Evolutionary conservation across 2,797 vertebrate species (phyloP), one percentile per base, ranked within the genome.

Genomic region (Cyprinodon diabolis): DNA sequence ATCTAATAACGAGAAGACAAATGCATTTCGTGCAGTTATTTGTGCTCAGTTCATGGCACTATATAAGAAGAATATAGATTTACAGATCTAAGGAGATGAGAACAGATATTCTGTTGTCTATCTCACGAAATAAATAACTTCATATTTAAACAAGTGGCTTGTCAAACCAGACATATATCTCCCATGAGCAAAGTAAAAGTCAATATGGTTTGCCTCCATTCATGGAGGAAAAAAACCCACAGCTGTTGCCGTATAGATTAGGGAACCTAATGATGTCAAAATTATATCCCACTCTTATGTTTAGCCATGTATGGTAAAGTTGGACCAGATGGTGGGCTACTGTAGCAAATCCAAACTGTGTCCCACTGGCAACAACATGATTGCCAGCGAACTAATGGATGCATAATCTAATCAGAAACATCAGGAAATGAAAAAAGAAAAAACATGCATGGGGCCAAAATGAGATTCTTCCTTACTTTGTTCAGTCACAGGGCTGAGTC

Each of bases 351-450:
- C 75, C 48, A 66, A 12, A 37, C 69, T 66, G 55, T 77, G 78
- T 82, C 84, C 88, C 82, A 73, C 83, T 66, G 84, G 66, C 68
- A 82, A 78, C 86, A 35, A 83, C 71, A 83, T 84, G 88, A 90
- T 75, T 89, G 88, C 80, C 74, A 78, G 78, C 81, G 74, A 90
- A 86, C 80, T 90, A 92, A 93, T 91, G 93, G 89, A 84, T 35
- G 58, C 71, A 23, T 91, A 94, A 94, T 91, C 43, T 30, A 91
- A 93, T 93, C 88, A 85, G n/a, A 77, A 83, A 86, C 87, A 89
- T 89, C 84, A 87, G 86, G 75, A 83, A 88, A 87, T 87, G 84
- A 82, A 87, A 81, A 43, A 43, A 43, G 40, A 43, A 43, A 43
- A 77, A 30, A 45, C 57, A 63, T 75, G 84, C 84, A 69, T 15